Percentiles rank a stretch among this genome's conserved stretches.
Evolutionary conservation across 92 coral and sea anemone genomes (phyloP).

Genomic region (Plumapathes pennacea): DNA sequence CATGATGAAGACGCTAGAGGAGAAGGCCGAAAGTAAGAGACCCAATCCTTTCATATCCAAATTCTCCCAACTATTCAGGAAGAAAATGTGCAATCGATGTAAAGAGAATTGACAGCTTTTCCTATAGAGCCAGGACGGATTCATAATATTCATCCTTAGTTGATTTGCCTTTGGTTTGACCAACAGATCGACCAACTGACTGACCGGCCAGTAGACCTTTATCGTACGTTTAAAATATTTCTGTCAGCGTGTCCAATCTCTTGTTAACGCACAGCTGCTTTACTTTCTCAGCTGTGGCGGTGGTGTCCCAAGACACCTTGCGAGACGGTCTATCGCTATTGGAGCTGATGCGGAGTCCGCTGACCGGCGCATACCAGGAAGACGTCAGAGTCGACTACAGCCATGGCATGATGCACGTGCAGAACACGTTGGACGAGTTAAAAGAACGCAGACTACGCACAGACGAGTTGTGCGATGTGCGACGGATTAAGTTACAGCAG

Average conservation of each 20-base stretch:
- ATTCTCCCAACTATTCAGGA: too few relatives aligned
- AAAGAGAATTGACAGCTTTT: too few relatives aligned
- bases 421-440: slow-evolving; percentile 81
- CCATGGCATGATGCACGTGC: slow-evolving; percentile 72
- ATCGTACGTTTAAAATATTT: too few relatives aligned
- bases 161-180: too few relatives aligned
- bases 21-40: slow-evolving; percentile 79
- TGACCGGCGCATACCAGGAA: slow-evolving; percentile 64
- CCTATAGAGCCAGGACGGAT: too few relatives aligned
- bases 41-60: too few relatives aligned
- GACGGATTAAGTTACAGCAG: slow-evolving; percentile 92
- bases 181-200: too few relatives aligned
- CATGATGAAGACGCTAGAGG: slow-evolving; percentile 83
- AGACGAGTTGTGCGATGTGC: slow-evolving; percentile 93
- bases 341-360: slow-evolving; percentile 69
- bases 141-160: too few relatives aligned
- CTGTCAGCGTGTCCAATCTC: too few relatives aligned
- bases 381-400: slow-evolving; percentile 74
- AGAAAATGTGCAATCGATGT: too few relatives aligned
- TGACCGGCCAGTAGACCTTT: too few relatives aligned
- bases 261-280: too few relatives aligned
- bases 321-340: slow-evolving; percentile 68
- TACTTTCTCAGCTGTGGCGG: slow-evolving; percentile 56
- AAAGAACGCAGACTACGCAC: slow-evolving; percentile 86
- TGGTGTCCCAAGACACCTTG: slow-evolving; percentile 72